Conservation (phyloP, 2,888 invertebrate genomes). For the Calliphora vomitoria region DNA sequence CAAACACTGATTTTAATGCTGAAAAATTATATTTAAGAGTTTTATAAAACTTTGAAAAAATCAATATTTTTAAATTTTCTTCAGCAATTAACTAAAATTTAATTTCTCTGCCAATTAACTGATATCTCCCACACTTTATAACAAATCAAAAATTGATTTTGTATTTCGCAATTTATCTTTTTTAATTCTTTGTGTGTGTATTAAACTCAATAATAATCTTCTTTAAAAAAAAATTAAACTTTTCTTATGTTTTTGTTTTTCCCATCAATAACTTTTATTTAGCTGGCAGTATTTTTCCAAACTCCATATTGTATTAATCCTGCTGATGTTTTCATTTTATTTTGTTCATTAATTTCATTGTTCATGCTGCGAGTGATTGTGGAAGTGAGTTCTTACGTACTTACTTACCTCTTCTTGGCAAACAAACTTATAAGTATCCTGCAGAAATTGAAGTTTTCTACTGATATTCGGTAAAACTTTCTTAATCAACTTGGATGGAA, state of each 20-base stretch:
- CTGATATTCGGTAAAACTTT: conserved; percentile 81
- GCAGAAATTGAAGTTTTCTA: conserved; percentile 78
- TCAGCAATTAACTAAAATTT: neutral
- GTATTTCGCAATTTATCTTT: neutral
- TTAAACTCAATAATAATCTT: conserved; percentile 6
- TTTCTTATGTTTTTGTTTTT: conserved; percentile 24
- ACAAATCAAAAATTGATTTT: conserved; percentile 11
- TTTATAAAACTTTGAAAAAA: too few species aligned
- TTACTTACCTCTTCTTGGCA: conserved; percentile 82
- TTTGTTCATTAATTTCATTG: conserved; percentile 49
- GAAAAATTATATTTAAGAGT: too few species aligned
- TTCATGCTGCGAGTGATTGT: conserved; percentile 13
- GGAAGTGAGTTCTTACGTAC: neutral
- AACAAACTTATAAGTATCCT: conserved; percentile 82
- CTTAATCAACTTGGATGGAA: conserved; percentile 83
- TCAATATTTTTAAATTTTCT: neutral
- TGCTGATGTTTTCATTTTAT: conserved; percentile 48
- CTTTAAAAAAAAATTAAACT: neutral
- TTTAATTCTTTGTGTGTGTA: too few species aligned
- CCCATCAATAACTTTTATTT: conserved; percentile 29
- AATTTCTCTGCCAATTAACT: conserved; percentile 1
- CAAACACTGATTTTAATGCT: too few species aligned
- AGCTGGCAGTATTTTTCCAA: conserved; percentile 11
- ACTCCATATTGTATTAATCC: conserved; percentile 29
- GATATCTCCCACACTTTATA: neutral